phyloP scores from a whole-genome alignment of 2,797 vertebrate species.

The Delichon dasypus region DNA sequence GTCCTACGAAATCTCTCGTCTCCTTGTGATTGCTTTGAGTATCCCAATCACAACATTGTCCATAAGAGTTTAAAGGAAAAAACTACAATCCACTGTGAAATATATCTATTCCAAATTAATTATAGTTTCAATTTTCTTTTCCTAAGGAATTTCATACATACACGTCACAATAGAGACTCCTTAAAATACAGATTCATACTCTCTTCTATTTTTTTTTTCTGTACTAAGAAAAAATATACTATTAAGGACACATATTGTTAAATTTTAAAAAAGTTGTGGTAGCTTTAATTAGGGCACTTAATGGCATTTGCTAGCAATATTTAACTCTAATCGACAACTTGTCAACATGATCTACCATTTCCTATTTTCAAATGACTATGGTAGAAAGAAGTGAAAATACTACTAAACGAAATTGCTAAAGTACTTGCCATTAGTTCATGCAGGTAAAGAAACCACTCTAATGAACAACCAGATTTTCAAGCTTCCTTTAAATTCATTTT shows the following conservation, averaged over 20 bases:
- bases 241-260: constrained; percentile 27
- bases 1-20: no score
- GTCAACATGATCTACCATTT: constrained; percentile 60
- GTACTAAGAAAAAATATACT: constrained; percentile 1
- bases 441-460: background rate
- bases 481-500: background rate
- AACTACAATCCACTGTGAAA: background rate
- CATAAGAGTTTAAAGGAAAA: background rate
- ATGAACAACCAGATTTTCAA: background rate
- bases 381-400: constrained; percentile 8
- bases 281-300: constrained; percentile 65
- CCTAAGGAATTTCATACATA: background rate
- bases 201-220: background rate
- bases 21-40: no score
- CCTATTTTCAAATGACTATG: constrained; percentile 38
- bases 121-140: background rate
- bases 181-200: background rate
- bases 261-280: constrained; percentile 48
- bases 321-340: constrained; percentile 59
- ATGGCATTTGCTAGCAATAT: constrained; percentile 45
- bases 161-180: rapidly evolving
- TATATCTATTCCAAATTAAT: background rate
- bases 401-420: background rate
- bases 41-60: no score
- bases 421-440: background rate